Conservation (phyloP, 2,888 invertebrate species). For the Coelogynopora nodosa region DNA sequence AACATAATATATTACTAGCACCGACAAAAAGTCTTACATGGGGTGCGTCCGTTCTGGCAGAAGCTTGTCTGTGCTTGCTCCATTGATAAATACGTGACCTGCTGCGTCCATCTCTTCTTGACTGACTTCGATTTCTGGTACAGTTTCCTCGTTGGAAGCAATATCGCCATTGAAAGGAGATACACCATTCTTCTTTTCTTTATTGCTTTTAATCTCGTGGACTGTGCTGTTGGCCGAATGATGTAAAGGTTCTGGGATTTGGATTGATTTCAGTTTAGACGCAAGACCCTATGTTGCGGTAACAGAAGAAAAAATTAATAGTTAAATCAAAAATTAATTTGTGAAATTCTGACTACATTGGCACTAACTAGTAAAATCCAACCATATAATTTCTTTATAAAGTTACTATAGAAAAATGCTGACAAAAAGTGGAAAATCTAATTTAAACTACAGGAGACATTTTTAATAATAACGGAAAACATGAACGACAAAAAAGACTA, state of each 20-base stretch:
- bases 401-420: too few species aligned
- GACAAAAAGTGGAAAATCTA: neutral
- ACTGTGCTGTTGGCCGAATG: neutral
- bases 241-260: neutral
- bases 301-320: too few species aligned
- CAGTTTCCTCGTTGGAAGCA: neutral
- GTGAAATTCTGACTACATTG: too few species aligned
- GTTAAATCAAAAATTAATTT: too few species aligned
- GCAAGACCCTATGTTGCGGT: conserved; percentile 1
- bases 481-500: too few species aligned
- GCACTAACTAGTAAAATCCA: too few species aligned
- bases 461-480: too few species aligned
- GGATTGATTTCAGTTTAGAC: neutral
- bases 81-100: neutral
- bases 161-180: neutral
- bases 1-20: neutral
- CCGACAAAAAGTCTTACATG: neutral
- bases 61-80: neutral
- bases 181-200: neutral
- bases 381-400: too few species aligned
- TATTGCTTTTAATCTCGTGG: neutral
- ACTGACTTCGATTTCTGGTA: neutral
- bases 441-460: neutral
- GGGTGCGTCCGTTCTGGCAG: neutral
- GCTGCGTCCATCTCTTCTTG: neutral